Conservation (phyloP, 2,888 invertebrate species). For the Ophion ellenae region DNA sequence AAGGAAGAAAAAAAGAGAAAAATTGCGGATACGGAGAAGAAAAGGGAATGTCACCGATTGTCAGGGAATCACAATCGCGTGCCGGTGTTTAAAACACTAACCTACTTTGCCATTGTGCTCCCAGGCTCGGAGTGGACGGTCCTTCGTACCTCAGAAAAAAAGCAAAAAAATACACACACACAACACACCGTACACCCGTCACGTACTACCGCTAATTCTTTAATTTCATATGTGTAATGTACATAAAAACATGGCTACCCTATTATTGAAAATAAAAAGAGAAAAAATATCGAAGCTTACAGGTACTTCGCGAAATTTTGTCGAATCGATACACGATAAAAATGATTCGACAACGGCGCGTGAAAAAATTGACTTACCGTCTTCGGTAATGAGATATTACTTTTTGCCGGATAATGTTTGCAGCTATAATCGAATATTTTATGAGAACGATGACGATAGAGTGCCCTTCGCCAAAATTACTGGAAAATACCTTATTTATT, state of each 20-base stretch:
- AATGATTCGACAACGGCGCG: too few species aligned
- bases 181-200: constrained; percentile 29
- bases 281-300: constrained; percentile 48
- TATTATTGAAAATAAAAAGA: constrained; percentile 64
- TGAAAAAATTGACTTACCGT: too few species aligned
- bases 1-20: constrained; percentile 7
- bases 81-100: constrained; percentile 45
- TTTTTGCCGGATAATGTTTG: too few species aligned
- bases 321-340: not conserved
- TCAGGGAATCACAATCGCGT: constrained; percentile 23
- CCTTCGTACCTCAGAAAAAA: constrained; percentile 55
- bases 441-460: too few species aligned
- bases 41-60: not conserved
- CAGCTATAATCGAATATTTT: too few species aligned
- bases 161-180: constrained; percentile 17
- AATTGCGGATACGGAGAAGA: constrained; percentile 1
- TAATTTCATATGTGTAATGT: constrained; percentile 67
- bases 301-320: constrained; percentile 3
- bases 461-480: too few species aligned
- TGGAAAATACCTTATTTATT: too few species aligned
- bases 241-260: constrained; percentile 66
- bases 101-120: constrained; percentile 65
- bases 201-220: constrained; percentile 54
- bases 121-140: constrained; percentile 50
- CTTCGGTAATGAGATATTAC: too few species aligned